phyloP scores from a whole-genome alignment of 2,797 vertebrate genomes.

The Ceryle rudis region DNA sequence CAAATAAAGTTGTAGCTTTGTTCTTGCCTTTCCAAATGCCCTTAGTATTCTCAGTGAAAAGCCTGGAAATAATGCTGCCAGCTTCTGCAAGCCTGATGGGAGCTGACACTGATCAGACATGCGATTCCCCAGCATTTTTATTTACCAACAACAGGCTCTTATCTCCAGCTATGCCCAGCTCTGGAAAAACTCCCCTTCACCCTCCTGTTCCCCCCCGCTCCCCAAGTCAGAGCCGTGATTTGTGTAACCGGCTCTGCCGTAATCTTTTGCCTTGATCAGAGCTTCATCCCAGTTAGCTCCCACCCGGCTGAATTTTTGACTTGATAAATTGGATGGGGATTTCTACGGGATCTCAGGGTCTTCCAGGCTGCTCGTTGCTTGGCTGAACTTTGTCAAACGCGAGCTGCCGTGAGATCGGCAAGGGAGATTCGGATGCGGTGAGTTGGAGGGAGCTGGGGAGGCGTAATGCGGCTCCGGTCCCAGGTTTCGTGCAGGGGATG shows the following conservation, averaged over 20 bases:
- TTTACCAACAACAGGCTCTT: conserved; percentile 38
- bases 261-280: conserved; percentile 47
- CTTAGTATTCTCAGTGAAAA: conserved; percentile 58
- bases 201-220: background rate
- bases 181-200: background rate
- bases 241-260: background rate
- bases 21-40: conserved; percentile 38
- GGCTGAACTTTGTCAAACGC: conserved; percentile 31
- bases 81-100: conserved; percentile 42
- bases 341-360: background rate
- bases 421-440: background rate
- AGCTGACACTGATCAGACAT: background rate
- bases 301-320: conserved; percentile 32
- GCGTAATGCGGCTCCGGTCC: accelerated
- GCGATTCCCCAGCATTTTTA: conserved; percentile 20
- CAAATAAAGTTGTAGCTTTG: conserved; percentile 59
- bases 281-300: conserved; percentile 36
- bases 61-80: conserved; percentile 18
- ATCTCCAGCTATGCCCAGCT: conserved; percentile 22
- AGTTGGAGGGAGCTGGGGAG: background rate
- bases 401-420: accelerated
- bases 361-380: conserved; percentile 15
- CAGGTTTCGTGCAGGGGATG: accelerated
- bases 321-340: conserved; percentile 59
- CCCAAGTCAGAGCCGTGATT: background rate